phyloP scores from a whole-genome alignment of 2,797 vertebrate species.

The Phrynocephalus forsythii region DNA sequence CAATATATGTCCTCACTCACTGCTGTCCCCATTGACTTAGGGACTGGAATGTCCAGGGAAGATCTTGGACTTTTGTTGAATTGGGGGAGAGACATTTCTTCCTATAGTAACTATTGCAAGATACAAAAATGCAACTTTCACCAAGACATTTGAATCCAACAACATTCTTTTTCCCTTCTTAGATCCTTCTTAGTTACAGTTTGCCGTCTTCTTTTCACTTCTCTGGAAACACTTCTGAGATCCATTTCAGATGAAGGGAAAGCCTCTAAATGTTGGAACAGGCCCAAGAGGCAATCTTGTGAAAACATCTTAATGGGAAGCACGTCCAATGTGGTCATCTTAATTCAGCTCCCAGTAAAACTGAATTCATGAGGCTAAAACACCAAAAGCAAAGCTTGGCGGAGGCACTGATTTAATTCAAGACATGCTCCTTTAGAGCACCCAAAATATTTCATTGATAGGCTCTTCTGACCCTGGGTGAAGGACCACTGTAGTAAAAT shows the following conservation, averaged over 20 bases:
- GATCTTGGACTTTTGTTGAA: no score
- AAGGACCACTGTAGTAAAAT: background rate
- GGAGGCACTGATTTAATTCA: constrained; percentile 30
- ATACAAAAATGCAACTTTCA: no score
- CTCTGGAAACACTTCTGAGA: constrained; percentile 22
- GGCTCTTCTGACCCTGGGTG: background rate
- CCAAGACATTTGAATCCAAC: no score
- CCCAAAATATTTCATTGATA: constrained; percentile 9
- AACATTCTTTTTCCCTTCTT: no score
- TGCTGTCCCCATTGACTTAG: no score
- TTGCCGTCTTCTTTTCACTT: constrained; percentile 15
- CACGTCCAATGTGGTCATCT: background rate
- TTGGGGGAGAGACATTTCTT: no score
- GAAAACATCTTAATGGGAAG: constrained; percentile 43
- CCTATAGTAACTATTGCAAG: no score
- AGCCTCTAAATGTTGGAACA: constrained; percentile 40
- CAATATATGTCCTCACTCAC: no score
- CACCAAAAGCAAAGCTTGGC: background rate
- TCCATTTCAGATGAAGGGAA: constrained; percentile 5
- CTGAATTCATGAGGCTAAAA: constrained; percentile 14
- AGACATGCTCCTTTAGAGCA: constrained; percentile 15
- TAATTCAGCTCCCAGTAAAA: constrained; percentile 17
- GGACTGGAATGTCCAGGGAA: no score
- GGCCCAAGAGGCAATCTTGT: background rate
- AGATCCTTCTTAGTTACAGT: background rate